phyloP scores from a whole-genome alignment of 2,113 vertebrate species.

The Syngnathus scovelli region DNA sequence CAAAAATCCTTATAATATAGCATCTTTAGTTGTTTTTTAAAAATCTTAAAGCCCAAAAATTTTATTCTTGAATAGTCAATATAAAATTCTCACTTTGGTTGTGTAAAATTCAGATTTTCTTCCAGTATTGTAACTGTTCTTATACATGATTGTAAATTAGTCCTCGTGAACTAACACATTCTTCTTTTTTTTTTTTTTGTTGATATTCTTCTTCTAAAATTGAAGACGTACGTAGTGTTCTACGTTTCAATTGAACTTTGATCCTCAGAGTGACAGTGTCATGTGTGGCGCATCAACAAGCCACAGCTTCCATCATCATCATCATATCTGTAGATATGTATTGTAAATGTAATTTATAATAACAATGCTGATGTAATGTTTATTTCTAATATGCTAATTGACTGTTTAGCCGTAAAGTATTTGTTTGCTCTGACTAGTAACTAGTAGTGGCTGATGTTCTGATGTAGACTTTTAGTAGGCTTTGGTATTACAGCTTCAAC shows the following conservation, averaged over 20 bases:
- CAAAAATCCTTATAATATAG: neutral
- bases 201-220: neutral
- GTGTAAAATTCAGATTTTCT: neutral
- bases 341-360: slow-evolving; percentile 64
- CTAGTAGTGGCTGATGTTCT: slow-evolving; percentile 50
- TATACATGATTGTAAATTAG: too few species aligned
- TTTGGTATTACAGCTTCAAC: slow-evolving; percentile 41
- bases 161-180: too few species aligned
- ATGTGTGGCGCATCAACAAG: slow-evolving; percentile 37
- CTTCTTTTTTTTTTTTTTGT: neutral
- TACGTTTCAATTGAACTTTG: neutral
- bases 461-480: slow-evolving; percentile 45
- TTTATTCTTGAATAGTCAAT: neutral
- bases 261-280: slow-evolving; percentile 31
- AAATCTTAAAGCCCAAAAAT: too few species aligned
- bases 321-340: slow-evolving; percentile 65
- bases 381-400: slow-evolving; percentile 51
- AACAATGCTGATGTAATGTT: slow-evolving; percentile 53
- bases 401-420: slow-evolving; percentile 42
- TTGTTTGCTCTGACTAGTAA: slow-evolving; percentile 43
- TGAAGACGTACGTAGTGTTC: too few species aligned
- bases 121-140: neutral
- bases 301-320: slow-evolving; percentile 3
- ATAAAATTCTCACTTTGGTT: neutral
- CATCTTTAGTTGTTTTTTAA: neutral